Base-by-base conservation (phyloP, 2,113 vertebrate genomes). In the Abramis brama region DNA sequence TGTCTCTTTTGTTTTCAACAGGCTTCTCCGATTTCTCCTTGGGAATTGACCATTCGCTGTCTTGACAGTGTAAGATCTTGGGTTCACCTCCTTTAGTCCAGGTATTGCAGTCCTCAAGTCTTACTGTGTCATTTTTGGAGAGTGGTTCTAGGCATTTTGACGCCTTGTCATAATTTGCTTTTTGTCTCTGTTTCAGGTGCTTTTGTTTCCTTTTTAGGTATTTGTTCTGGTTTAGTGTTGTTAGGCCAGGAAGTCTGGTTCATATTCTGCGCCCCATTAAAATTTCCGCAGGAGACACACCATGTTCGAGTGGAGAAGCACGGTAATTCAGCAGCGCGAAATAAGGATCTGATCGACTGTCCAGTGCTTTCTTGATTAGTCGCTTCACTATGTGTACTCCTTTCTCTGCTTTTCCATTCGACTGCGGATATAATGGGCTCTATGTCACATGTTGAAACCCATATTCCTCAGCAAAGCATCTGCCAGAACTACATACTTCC, bases 281-380 rank as follows among this genome's bases (percentile, higher is more conserved):
- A 5, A 86, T 45, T 27, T 86, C 85, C 0, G 52, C 66, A 79
- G 81, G 81, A 50, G 87, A 86, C 45, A 17, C 2, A 21, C 81
- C 66, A 55, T 73, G 75, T 66, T 86, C 85, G 1, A 86, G 25
- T 19, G 76, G 85, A 0, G 76, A 79, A 27, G 85, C 75, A 57
- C 76, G 55, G 27, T 88, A 87, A 85, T 87, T 86, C 76, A 89
- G 33, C 74, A 87, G 73, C 80, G 74, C 86, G 45, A 86, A 89
- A 89, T 83, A 68, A 30, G 39, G 68, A 62, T 64, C 11, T 59
- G 77, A 76, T 33, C n/a, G 15, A 25, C 68, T 77, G 8, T 82
- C 78, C 23, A 25, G 23, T 75, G 81, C 81, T 84, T 82, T 86
- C 70, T 50, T 89, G 55, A 90, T 85, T 19, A 89, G 71, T 11